Conservation (phyloP, 1,140 invertebrate genomes). For the Formica exsecta region DNA sequence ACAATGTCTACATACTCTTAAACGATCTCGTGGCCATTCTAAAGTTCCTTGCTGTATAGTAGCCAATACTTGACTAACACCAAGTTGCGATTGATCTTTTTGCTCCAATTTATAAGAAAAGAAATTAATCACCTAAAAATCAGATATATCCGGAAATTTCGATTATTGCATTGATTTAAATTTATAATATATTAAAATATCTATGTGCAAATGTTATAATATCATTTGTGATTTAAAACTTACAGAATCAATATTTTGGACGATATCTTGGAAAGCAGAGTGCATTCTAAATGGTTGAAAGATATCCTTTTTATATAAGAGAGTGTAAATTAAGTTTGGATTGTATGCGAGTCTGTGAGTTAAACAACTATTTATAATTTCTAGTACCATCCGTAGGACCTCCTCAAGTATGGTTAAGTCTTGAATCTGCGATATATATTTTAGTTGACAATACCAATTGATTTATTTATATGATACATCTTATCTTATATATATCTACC, state of each 20-base stretch:
- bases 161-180: background rate
- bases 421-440: conserved; percentile 88
- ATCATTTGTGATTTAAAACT: conserved; percentile 75
- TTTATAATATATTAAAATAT: background rate
- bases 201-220: background rate
- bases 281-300: conserved; percentile 96
- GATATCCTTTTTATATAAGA: conserved; percentile 97
- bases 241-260: conserved; percentile 98
- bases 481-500: conserved; percentile 71
- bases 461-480: background rate
- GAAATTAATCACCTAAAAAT: conserved; percentile 93
- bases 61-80: conserved; percentile 94
- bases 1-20: conserved; percentile 90
- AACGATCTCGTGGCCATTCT: conserved; percentile 96
- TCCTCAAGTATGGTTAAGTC: conserved; percentile 98
- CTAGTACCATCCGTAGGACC: conserved; percentile 97
- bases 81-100: conserved; percentile 89
- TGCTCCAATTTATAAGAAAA: conserved; percentile 94
- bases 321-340: conserved; percentile 97
- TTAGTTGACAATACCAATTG: conserved; percentile 4
- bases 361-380: conserved; percentile 98
- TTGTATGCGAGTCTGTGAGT: conserved; percentile 96
- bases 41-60: conserved; percentile 95
- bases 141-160: conserved; percentile 49
- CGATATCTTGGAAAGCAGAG: conserved; percentile 97